Evolutionary conservation across 1,140 invertebrate genomes (phyloP), one percentile per base, ranked within the genome.

Genomic region (Eurosta solidaginis): DNA sequence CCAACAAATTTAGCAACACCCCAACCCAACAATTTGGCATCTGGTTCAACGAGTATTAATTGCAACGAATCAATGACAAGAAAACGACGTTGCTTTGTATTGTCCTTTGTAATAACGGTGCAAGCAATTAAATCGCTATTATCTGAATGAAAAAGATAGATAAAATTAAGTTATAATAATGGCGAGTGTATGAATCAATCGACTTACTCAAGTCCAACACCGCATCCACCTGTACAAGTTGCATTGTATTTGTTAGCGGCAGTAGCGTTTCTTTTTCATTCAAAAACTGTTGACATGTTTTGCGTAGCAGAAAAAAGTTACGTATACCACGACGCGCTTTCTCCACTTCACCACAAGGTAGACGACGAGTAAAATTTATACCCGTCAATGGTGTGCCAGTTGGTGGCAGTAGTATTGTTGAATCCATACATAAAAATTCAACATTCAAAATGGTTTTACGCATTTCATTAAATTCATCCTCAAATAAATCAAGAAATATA

Each of bases 401-500:
- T 1, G 98, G 98, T 2, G 97, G 97, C 78, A 99, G 89, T 52
- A 99, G 89, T 81, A 99, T 94, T 75, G 95, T 96, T n/a, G 96
- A 96, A 89, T 99, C 98, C 94, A 96, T 97, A 90, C 96, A 95
- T 25, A 97, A 84, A 91, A 94, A 96, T 87, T 98, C 96, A 1
- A 97, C 96, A 90, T 97, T 98, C 42, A 98, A 87, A 9, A 94
- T 93, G 40, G 92, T 91, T 84, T 94, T 96, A 82, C 93, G 91
- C 91, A 98, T 95, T 88, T 98, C 96, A 85, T 94, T 95, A 88
- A 93, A 94, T 82, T 99, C 98, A 88, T 99, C 97, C 89, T 99
- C 98, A 89, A 99, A 99, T 92, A 99, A 96, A 87, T 99, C 98
- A 40, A 99, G 89, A 89, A 99, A 99, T 81, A 99, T 97, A 84